These are phyloP conservation scores for Siniperca obscura DNA, from an alignment of 2,797 vertebrate genomes.

Conservation along the genomic window DNA sequence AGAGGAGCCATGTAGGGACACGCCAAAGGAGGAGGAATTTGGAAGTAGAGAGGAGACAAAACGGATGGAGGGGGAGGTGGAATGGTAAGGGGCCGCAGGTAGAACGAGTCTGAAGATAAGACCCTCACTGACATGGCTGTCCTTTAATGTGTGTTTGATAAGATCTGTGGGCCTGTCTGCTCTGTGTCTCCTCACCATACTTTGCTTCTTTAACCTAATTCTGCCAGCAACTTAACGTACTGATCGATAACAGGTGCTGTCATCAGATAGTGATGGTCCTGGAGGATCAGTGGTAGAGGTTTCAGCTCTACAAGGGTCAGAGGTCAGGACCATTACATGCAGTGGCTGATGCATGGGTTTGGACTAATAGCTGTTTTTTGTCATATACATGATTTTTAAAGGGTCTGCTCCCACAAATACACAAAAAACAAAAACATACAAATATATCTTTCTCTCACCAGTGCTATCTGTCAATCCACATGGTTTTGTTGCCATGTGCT, in stretches of 20 bases:
- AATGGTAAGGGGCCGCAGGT: constrained; percentile 19
- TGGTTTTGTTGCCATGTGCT: neutral
- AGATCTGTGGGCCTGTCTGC: constrained; percentile 48
- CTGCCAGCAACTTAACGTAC: constrained; percentile 28
- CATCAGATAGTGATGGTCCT: constrained; percentile 16
- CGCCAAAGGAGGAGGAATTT: constrained; percentile 30
- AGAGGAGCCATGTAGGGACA: constrained; percentile 68
- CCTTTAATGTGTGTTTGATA: constrained; percentile 36
- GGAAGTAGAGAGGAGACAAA: constrained; percentile 18
- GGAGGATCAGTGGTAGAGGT: constrained; percentile 6
- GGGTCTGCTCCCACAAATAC: neutral
- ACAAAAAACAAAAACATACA: neutral
- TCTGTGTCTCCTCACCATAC: constrained; percentile 1
- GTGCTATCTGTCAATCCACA: neutral
- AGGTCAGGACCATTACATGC: constrained; percentile 27
- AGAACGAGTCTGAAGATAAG: constrained; percentile 30
- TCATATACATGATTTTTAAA: neutral
- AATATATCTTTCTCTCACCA: neutral
- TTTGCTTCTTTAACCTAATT: constrained; percentile 12
- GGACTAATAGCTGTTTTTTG: neutral
- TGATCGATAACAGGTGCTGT: constrained; percentile 53
- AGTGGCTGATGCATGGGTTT: neutral
- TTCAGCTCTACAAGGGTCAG: constrained; percentile 39
- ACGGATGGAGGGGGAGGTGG: constrained; percentile 1
- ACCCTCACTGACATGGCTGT: constrained; percentile 18